Evolutionary conservation across 1,140 invertebrate species (phyloP), one percentile per base, ranked within the genome.

Genomic region (Drosophila bocki): DNA sequence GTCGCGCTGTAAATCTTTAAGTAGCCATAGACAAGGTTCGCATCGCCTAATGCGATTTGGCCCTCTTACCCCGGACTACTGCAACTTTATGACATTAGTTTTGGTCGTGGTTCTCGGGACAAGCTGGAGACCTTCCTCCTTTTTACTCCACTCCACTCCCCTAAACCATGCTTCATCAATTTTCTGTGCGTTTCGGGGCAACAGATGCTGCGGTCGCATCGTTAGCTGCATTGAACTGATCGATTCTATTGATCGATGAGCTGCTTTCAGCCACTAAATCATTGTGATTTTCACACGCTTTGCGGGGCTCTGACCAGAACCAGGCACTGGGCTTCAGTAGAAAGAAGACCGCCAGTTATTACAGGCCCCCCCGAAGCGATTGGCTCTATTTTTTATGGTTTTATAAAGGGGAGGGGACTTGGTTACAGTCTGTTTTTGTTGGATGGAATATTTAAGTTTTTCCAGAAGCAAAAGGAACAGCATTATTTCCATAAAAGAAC

Each of bases 21-120:
- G 75, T 78, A 78, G 74, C 74, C 75, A 78, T 72, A 72, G 70
- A 74, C 70, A 60, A 72, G 67, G 70, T 60, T 74, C 65, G 69
- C 53, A 72, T 77, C 60, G 70, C 74, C 72, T 76, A 76, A 76
- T 76, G 74, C 74, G 72, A 76, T 76, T 76, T 64, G 44, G 17
- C 47, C 74, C 69, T 42, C 69, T 17, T 35, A 35, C 42, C 64
- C 47, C 22, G n/a, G 39, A 54, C 71, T 62, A 75, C 69, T 75
- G 71, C 75, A 78, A 78, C 56, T 78, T 78, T 78, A 78, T 78
- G 75, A 78, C 75, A 78, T 78, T 78, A 68, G 75, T 69, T 78
- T 78, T 78, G 75, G 75, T 61, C 54, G 63, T 59, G 75, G 74
- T 78, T 77, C 39, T 69, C 17, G 29, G 56, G 12, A 32, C 42